Conservation (phyloP, 2,888 invertebrate species). For the Torymus tubicola region DNA sequence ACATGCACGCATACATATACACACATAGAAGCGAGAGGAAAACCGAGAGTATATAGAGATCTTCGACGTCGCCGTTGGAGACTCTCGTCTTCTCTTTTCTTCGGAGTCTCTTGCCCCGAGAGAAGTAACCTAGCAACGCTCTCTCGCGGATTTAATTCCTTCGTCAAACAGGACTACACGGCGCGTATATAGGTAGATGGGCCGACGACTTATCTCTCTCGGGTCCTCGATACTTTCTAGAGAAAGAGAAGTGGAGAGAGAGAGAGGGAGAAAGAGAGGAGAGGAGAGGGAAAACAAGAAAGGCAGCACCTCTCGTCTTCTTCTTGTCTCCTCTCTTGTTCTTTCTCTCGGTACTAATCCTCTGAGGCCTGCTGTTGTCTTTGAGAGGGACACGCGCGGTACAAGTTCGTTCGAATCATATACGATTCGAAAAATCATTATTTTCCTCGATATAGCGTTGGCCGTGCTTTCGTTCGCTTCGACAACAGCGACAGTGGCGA, state of each 20-base stretch:
- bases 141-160: conserved; percentile 32
- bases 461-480: too few species aligned
- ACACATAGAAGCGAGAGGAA: neutral
- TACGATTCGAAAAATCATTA: too few species aligned
- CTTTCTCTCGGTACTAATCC: too few species aligned
- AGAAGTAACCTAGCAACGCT: conserved; percentile 12
- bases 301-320: too few species aligned
- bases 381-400: too few species aligned
- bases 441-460: too few species aligned
- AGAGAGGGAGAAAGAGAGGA: conserved; percentile 2
- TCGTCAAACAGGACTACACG: conserved; percentile 24
- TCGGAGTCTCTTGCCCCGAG: neutral
- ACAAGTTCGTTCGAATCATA: too few species aligned
- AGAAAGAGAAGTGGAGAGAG: conserved; percentile 6
- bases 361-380: too few species aligned
- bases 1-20: neutral
- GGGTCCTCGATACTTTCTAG: too few species aligned
- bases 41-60: conserved; percentile 2
- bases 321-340: too few species aligned
- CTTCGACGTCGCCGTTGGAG: neutral
- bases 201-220: neutral
- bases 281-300: too few species aligned
- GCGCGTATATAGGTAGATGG: conserved; percentile 14
- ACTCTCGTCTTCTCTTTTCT: neutral
- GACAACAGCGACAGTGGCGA: too few species aligned